A percentile compares a stretch with the other conserved stretches of the same genome.
Conservation (phyloP, 2,888 invertebrate species). For the Hydrotaea diabolus region DNA sequence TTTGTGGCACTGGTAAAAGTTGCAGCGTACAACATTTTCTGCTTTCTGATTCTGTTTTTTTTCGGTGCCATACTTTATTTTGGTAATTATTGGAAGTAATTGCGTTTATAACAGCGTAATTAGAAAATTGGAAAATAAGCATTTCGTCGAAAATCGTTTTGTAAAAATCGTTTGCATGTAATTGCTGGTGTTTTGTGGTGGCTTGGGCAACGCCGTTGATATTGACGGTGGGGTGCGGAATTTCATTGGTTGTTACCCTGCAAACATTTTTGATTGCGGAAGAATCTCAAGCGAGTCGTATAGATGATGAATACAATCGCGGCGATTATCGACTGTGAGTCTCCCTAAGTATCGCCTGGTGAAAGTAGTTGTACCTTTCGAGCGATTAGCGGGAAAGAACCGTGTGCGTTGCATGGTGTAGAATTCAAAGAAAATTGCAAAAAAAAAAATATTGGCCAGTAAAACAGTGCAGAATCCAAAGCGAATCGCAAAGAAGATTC, state of each 20-base stretch:
- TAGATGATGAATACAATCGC: no score
- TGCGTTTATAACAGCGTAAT: slow-evolving; percentile 71
- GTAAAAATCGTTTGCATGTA: slow-evolving; percentile 19
- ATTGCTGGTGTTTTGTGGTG: slow-evolving; percentile 13
- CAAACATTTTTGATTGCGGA: no score
- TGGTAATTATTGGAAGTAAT: slow-evolving; percentile 72
- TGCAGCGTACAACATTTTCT: neutral
- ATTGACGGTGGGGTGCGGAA: neutral
- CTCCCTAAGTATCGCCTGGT: no score
- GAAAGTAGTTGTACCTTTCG: no score
- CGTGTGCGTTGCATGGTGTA: no score
- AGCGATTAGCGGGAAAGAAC: no score
- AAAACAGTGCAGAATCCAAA: no score
- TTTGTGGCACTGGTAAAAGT: neutral
- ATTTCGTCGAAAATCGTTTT: slow-evolving; percentile 11
- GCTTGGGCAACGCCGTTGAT: neutral
- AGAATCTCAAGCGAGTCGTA: no score
- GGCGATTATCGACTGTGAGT: no score
- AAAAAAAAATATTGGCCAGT: no score
- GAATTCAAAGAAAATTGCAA: no score
- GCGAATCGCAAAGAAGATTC: no score
- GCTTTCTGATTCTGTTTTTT: slow-evolving; percentile 3
- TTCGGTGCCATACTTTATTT: slow-evolving; percentile 19
- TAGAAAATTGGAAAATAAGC: slow-evolving; percentile 72
- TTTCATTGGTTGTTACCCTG: neutral